These are phyloP conservation scores for Lasius fuliginosus DNA, from an alignment of 2,888 invertebrate genomes.

Conservation along the genomic window DNA sequence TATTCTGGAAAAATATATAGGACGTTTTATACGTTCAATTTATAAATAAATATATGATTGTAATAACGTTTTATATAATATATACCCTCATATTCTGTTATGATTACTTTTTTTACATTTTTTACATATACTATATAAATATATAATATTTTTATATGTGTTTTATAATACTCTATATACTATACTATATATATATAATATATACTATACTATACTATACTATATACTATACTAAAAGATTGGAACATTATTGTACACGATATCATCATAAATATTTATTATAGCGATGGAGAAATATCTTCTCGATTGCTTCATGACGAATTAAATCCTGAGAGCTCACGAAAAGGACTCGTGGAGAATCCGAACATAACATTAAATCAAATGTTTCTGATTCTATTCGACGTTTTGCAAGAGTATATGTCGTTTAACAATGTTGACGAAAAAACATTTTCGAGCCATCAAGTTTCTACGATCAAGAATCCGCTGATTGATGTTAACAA, in stretches of 20 bases:
- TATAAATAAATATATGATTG: conserved; percentile 25
- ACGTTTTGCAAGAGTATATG: conserved; percentile 61
- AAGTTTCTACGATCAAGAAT: neutral
- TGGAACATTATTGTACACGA: neutral
- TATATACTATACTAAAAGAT: neutral
- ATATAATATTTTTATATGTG: neutral
- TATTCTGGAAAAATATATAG: neutral
- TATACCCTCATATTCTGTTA: neutral
- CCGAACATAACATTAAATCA: conserved; percentile 37
- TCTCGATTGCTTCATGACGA: conserved; percentile 24
- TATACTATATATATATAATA: no score
- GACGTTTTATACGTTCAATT: conserved; percentile 11
- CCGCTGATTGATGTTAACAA: conserved; percentile 41
- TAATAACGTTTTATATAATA: conserved; percentile 6
- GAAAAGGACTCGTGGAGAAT: conserved; percentile 4
- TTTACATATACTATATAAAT: neutral
- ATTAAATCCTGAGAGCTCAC: neutral
- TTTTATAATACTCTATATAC: conserved; percentile 3
- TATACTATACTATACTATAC: no score
- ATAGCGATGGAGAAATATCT: conserved; percentile 56
- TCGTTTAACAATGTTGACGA: neutral
- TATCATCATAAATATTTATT: conserved; percentile 61
- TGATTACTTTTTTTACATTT: neutral
- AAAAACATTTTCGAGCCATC: conserved; percentile 8
- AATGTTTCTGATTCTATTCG: conserved; percentile 59